These are phyloP conservation scores for Nemurella pictetii DNA, from an alignment of 2,888 invertebrate species.

Conservation along the genomic window DNA sequence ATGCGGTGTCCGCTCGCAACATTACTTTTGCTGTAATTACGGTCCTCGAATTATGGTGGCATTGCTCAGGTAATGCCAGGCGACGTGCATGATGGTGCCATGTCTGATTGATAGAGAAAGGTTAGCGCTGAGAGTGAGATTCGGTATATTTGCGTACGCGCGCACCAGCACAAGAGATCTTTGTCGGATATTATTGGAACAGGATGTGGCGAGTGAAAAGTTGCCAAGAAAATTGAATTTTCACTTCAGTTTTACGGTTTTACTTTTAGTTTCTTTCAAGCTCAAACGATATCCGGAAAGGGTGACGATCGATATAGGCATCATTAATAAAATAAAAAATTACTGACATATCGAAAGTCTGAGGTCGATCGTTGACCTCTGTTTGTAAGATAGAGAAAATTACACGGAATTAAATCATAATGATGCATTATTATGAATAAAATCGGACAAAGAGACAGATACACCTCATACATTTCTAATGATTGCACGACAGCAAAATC, in stretches of 20 bases:
- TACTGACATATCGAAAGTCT: background rate
- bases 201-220: background rate
- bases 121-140: background rate
- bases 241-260: no score
- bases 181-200: background rate
- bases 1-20: background rate
- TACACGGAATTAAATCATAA: no score
- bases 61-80: background rate
- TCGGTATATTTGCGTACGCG: background rate
- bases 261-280: background rate
- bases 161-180: background rate
- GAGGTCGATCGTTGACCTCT: background rate
- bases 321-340: no score
- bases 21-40: background rate
- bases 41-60: background rate
- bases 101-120: background rate
- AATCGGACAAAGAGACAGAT: no score
- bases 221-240: background rate
- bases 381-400: background rate
- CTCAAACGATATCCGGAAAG: no score
- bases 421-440: no score
- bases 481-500: no score
- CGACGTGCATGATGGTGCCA: background rate
- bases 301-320: no score
- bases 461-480: no score